Conservation (phyloP, 2,888 invertebrate species). For the Serrognathus titanus region DNA sequence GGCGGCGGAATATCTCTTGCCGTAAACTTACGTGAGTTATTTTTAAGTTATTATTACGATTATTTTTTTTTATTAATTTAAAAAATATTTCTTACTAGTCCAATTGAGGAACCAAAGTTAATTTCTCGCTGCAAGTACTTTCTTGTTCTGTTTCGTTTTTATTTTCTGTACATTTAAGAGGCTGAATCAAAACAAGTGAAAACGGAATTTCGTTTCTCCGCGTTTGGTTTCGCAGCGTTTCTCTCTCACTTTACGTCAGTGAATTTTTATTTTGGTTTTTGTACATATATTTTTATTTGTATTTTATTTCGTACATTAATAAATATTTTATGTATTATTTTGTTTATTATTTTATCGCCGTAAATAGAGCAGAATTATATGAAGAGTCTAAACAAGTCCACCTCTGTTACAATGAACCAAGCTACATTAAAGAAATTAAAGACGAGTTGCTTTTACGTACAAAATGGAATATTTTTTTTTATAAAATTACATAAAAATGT, state of each 20-base stretch:
- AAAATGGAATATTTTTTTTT: too few relatives aligned
- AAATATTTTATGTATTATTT: constrained; percentile 17
- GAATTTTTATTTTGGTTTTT: constrained; percentile 10
- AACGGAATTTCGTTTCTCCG: too few relatives aligned
- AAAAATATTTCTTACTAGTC: constrained; percentile 43
- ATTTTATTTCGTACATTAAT: constrained; percentile 16
- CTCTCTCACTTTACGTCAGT: constrained; percentile 3
- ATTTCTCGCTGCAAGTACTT: constrained; percentile 19
- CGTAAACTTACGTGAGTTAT: constrained; percentile 24
- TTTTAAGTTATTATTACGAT: constrained; percentile 30
- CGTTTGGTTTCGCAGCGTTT: too few relatives aligned
- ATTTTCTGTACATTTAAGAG: not conserved
- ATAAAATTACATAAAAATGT: too few relatives aligned
- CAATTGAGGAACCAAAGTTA: constrained; percentile 49
- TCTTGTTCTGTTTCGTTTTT: not conserved
- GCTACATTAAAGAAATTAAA: too few relatives aligned
- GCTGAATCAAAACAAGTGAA: not conserved
- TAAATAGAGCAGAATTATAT: too few relatives aligned
- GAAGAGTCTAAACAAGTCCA: too few relatives aligned
- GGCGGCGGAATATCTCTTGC: not conserved
- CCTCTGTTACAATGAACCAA: too few relatives aligned
- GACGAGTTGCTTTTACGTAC: constrained; percentile 5
- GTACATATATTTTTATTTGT: constrained; percentile 16
- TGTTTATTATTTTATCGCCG: constrained; percentile 12
- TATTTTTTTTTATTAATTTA: constrained; percentile 25